Conservation (phyloP, 1,140 invertebrate genomes). For the Pogonus chalceus region DNA sequence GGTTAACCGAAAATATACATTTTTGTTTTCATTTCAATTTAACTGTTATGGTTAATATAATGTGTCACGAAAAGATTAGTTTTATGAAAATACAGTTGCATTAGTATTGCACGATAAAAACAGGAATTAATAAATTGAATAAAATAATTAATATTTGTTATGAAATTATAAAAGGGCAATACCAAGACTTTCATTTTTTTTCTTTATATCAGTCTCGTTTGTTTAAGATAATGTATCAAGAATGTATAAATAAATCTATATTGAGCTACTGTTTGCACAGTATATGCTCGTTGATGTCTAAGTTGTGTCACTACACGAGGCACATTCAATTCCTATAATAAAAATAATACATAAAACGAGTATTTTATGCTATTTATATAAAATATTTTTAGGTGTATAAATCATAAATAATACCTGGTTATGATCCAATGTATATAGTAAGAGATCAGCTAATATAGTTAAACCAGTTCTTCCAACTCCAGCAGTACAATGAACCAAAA, state of each 20-base stretch:
- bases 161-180: constrained; percentile 8
- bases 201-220: constrained; percentile 77
- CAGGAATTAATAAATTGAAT: no score
- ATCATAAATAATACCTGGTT: constrained; percentile 54
- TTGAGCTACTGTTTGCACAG: constrained; percentile 78
- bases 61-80: no score
- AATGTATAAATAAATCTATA: constrained; percentile 83
- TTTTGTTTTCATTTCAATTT: no score
- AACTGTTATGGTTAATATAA: no score
- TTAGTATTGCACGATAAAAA: no score
- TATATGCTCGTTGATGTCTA: constrained; percentile 71
- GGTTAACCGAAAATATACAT: no score
- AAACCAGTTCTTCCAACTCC: constrained; percentile 64
- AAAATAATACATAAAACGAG: no score
- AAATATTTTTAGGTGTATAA: neutral
- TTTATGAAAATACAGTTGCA: no score
- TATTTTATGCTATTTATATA: neutral
- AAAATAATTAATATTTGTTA: no score
- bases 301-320: constrained; percentile 63
- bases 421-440: constrained; percentile 77
- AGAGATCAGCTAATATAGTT: constrained; percentile 65
- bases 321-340: constrained; percentile 61
- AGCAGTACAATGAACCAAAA: constrained; percentile 58
- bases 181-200: no score
- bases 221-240: constrained; percentile 73